These are phyloP conservation scores for Zaprionus kolodkinae DNA, from an alignment of 1,140 invertebrate genomes.

Conservation along the genomic window DNA sequence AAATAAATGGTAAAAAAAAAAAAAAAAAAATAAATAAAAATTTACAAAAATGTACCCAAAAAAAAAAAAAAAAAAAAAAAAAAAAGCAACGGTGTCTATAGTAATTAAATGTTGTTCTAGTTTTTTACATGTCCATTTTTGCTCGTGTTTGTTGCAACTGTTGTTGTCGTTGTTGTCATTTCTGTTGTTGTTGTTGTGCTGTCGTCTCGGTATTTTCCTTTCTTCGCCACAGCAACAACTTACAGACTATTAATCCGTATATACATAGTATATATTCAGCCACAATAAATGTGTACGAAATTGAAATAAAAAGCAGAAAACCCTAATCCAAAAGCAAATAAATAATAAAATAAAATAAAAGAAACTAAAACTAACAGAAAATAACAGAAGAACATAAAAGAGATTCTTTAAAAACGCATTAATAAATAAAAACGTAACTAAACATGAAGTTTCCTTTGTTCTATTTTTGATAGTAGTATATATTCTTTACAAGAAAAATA, in stretches of 20 bases:
- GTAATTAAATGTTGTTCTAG: constrained; percentile 52
- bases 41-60: too few species aligned
- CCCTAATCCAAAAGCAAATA: constrained; percentile 1
- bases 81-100: constrained; percentile 15
- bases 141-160: constrained; percentile 47
- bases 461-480: constrained; percentile 79
- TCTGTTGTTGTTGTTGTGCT: constrained; percentile 30
- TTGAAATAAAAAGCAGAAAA: not conserved
- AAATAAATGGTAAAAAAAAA: not conserved
- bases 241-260: constrained; percentile 31
- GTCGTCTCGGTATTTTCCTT: constrained; percentile 13
- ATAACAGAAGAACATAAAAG: not conserved
- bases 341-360: constrained; percentile 16
- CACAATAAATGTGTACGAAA: constrained; percentile 46
- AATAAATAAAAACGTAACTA: constrained; percentile 6
- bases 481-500: constrained; percentile 41
- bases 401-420: constrained; percentile 6
- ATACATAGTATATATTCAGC: constrained; percentile 19
- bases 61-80: not conserved
- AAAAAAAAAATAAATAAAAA: not conserved
- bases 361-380: not conserved
- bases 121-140: constrained; percentile 55
- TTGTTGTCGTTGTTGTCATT: constrained; percentile 35
- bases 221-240: constrained; percentile 50
- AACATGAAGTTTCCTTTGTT: constrained; percentile 64